phyloP scores from a whole-genome alignment of 2,797 vertebrate species.

The Synanceia verrucosa region DNA sequence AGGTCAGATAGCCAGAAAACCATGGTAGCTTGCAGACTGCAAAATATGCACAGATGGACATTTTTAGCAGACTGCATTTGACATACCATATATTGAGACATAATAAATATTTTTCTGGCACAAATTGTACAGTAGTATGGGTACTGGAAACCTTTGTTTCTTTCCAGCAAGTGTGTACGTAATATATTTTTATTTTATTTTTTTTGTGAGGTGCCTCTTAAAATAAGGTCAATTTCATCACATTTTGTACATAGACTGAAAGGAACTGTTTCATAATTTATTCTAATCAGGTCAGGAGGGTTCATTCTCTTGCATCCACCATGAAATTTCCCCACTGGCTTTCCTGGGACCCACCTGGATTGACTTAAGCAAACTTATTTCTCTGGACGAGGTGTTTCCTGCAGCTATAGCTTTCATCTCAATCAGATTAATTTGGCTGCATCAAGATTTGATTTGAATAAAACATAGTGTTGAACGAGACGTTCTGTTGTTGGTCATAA shows the following conservation, averaged over 20 bases:
- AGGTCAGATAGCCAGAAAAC: too few relatives aligned
- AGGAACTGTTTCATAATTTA: slow-evolving; percentile 28
- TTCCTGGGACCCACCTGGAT: slow-evolving; percentile 44
- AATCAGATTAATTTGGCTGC: slow-evolving; percentile 35
- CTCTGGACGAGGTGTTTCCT: slow-evolving; percentile 39
- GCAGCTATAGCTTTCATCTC: slow-evolving; percentile 40
- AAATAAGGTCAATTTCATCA: background rate
- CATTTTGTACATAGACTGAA: slow-evolving; percentile 22
- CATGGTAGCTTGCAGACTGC: too few relatives aligned
- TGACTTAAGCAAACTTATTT: slow-evolving; percentile 42
- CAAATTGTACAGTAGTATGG: too few relatives aligned
- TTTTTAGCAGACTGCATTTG: too few relatives aligned
- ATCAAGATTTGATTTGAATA: slow-evolving; percentile 47
- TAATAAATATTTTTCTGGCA: too few relatives aligned
- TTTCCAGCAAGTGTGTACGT: background rate
- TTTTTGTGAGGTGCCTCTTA: background rate
- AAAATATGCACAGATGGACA: too few relatives aligned
- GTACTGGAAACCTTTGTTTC: too few relatives aligned
- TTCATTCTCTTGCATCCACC: slow-evolving; percentile 19
- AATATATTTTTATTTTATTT: background rate
- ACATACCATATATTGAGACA: too few relatives aligned
- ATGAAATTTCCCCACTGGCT: slow-evolving; percentile 35
- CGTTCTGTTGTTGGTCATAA: slow-evolving; percentile 64
- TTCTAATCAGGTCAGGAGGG: slow-evolving; percentile 36
- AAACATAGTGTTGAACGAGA: slow-evolving; percentile 44